Conservation (phyloP, 2,797 vertebrate genomes). For the Lithobates pipiens region DNA sequence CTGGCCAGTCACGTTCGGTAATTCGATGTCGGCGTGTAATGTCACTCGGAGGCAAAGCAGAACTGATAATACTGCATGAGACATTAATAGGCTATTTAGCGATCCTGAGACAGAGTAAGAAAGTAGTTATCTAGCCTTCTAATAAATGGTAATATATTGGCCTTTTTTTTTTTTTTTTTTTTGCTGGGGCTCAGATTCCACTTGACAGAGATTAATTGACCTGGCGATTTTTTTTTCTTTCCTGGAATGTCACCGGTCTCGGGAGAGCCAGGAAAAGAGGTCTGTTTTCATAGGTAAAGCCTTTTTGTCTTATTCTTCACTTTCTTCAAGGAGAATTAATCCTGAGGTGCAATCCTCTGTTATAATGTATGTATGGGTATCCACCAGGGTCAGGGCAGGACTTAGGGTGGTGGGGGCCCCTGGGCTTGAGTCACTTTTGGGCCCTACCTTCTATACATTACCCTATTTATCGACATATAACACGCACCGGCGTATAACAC, state of each 20-base stretch:
- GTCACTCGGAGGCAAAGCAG: constrained; percentile 37
- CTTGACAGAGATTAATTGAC: constrained; percentile 59
- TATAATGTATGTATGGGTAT: no score
- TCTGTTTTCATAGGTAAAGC: constrained; percentile 13
- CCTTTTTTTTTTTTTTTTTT: constrained; percentile 2
- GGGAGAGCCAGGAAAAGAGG: constrained; percentile 4
- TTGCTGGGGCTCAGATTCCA: constrained; percentile 13
- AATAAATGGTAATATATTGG: constrained; percentile 61
- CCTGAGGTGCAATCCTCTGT: neutral
- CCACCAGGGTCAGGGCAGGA: no score
- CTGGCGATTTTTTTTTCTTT: constrained; percentile 39
- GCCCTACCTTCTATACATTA: no score
- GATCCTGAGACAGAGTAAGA: constrained; percentile 22
- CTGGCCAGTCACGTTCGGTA: constrained; percentile 15
- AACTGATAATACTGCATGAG: constrained; percentile 39
- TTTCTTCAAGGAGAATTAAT: constrained; percentile 12
- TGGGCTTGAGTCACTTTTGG: no score
- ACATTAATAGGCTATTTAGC: constrained; percentile 56
- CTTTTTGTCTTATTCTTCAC: constrained; percentile 20
- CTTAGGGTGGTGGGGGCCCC: no score
- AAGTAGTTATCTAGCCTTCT: constrained; percentile 48
- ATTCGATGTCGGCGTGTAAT: constrained; percentile 4
- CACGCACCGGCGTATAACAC: no score
- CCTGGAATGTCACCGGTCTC: constrained; percentile 9
- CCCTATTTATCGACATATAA: no score